These are phyloP conservation scores for Buathra laborator DNA, from an alignment of 2,888 invertebrate species.

Conservation along the genomic window DNA sequence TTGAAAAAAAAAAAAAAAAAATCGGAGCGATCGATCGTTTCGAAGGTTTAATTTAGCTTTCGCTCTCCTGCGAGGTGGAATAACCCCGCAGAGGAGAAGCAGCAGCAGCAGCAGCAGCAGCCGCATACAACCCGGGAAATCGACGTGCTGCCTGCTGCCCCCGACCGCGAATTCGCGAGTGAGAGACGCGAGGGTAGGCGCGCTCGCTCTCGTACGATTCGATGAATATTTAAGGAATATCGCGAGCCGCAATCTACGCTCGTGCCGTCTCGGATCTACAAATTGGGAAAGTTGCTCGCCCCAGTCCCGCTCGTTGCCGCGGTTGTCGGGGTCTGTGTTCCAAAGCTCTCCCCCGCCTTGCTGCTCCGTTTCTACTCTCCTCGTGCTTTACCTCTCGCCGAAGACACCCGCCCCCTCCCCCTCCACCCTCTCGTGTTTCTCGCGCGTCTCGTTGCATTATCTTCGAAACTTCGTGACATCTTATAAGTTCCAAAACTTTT, in stretches of 20 bases:
- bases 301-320: constrained; percentile 40
- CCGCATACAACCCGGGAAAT: constrained; percentile 7
- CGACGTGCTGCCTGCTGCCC: constrained; percentile 14
- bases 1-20: too few species aligned
- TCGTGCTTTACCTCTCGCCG: neutral
- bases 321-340: constrained; percentile 3
- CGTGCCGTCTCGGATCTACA: constrained; percentile 74
- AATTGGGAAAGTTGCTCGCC: constrained; percentile 79
- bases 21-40: too few species aligned
- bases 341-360: neutral
- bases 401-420: neutral
- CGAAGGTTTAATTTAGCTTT: neutral
- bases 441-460: constrained; percentile 79
- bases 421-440: constrained; percentile 63
- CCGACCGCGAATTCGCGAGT: neutral
- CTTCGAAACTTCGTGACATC: constrained; percentile 80
- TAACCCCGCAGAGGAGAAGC: neutral
- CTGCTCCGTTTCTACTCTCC: constrained; percentile 24
- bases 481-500: constrained; percentile 80
- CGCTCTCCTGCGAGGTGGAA: neutral
- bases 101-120: neutral
- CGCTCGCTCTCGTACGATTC: constrained; percentile 68
- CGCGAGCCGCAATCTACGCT: constrained; percentile 70
- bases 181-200: neutral
- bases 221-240: constrained; percentile 78